Evolutionary conservation across 1,140 invertebrate species (phyloP).

Genomic region (Zaprionus davidi): DNA sequence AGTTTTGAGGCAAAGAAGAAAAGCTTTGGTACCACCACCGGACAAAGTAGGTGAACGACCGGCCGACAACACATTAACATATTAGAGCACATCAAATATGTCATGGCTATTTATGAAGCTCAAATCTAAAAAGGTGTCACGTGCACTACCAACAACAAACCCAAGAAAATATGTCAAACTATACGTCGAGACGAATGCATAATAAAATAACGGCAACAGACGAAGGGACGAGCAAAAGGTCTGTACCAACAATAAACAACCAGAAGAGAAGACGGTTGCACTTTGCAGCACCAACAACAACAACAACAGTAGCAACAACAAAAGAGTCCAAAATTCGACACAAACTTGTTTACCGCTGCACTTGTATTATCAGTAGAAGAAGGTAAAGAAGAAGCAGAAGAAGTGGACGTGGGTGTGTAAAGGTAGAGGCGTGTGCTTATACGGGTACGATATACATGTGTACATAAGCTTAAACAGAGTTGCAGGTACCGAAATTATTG

Average conservation of each 20-base stretch:
- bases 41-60: constrained; percentile 3
- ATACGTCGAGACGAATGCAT: constrained; percentile 65
- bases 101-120: constrained; percentile 77
- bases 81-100: constrained; percentile 68
- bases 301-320: constrained; percentile 19
- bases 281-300: constrained; percentile 16
- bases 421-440: neutral
- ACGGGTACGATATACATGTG: neutral
- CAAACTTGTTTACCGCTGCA: constrained; percentile 66
- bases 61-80: constrained; percentile 58
- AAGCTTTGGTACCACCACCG: neutral
- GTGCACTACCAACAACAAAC: constrained; percentile 47
- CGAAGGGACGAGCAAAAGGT: constrained; percentile 5
- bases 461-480: no score
- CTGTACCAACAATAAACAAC: constrained; percentile 60
- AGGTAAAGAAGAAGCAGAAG: no score
- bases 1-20: neutral
- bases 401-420: constrained; percentile 14
- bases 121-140: constrained; percentile 70
- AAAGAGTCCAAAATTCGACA: constrained; percentile 62
- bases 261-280: constrained; percentile 57
- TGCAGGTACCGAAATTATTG: no score
- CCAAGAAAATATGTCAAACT: constrained; percentile 67
- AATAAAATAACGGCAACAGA: constrained; percentile 42
- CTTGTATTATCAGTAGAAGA: constrained; percentile 9